These are phyloP conservation scores for Erpornis zantholeuca DNA, from an alignment of 2,113 vertebrate species.

Conservation along the genomic window DNA sequence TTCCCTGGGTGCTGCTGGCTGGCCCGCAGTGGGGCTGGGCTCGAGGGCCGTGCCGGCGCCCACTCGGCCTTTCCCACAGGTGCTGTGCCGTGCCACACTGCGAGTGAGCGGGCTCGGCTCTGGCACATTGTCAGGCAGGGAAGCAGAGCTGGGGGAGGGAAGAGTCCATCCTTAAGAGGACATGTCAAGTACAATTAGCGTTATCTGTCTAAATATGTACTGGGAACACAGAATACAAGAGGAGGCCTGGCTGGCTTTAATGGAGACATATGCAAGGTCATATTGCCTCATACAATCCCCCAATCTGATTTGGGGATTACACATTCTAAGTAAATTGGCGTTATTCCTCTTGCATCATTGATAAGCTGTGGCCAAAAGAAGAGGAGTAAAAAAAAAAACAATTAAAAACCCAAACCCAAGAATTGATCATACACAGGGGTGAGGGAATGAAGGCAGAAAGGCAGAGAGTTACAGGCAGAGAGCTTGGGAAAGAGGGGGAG, in stretches of 20 bases:
- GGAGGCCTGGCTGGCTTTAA: constrained; percentile 78
- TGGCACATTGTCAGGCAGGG: constrained; percentile 54
- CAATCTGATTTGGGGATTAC: constrained; percentile 92
- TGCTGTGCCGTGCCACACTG: background rate
- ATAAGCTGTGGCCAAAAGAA: constrained; percentile 79
- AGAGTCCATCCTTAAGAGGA: constrained; percentile 77
- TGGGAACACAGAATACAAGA: constrained; percentile 73
- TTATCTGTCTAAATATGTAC: constrained; percentile 83
- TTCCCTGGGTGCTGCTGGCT: accelerated
- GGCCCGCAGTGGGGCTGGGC: background rate
- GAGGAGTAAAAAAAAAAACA: constrained; percentile 34
- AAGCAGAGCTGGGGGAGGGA: constrained; percentile 65
- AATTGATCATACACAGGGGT: background rate
- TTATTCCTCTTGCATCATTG: constrained; percentile 83
- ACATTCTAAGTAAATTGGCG: constrained; percentile 85
- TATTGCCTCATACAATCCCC: constrained; percentile 83
- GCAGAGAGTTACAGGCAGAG: background rate
- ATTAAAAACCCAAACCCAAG: constrained; percentile 51
- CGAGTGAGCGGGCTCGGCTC: background rate
- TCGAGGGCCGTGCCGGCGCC: accelerated
- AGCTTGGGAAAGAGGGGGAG: background rate
- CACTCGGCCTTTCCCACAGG: background rate
- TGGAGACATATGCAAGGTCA: constrained; percentile 84
- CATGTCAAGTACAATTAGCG: constrained; percentile 81
- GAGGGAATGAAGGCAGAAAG: background rate